Evolutionary conservation across 2,797 vertebrate species (phyloP).

Genomic region (Gymnothorax javanicus): DNA sequence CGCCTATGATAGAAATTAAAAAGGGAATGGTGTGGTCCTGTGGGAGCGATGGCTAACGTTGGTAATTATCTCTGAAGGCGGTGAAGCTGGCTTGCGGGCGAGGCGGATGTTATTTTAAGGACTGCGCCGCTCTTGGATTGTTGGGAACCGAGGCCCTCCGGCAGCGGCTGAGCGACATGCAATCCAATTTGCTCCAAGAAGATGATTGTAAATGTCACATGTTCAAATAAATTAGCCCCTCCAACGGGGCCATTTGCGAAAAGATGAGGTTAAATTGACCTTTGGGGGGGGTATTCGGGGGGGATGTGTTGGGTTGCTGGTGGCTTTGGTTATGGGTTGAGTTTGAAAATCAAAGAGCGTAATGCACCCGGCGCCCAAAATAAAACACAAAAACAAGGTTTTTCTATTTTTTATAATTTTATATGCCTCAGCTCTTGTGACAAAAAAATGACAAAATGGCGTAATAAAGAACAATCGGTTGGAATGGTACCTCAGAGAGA

Average conservation of each 20-base stretch:
- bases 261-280: slow-evolving; percentile 39
- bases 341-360: slow-evolving; percentile 3
- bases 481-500: slow-evolving; percentile 7
- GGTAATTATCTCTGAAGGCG: slow-evolving; percentile 56
- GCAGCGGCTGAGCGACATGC: slow-evolving; percentile 31
- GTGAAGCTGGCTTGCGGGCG: too few species aligned
- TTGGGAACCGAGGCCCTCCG: slow-evolving; percentile 34
- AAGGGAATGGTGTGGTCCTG: slow-evolving; percentile 65
- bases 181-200: slow-evolving; percentile 39
- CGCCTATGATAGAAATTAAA: slow-evolving; percentile 71
- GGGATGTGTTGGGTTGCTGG: background rate
- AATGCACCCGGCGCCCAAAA: background rate
- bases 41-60: slow-evolving; percentile 70
- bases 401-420: slow-evolving; percentile 16
- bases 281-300: background rate
- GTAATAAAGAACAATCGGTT: slow-evolving; percentile 12
- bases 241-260: slow-evolving; percentile 33
- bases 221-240: slow-evolving; percentile 35
- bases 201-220: slow-evolving; percentile 41
- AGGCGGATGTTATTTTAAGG: slow-evolving; percentile 42
- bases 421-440: background rate
- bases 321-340: background rate
- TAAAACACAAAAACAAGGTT: slow-evolving; percentile 18
- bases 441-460: slow-evolving; percentile 23
- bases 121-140: slow-evolving; percentile 34